Percentiles rank a stretch among this genome's conserved stretches.
Conservation (phyloP, 2,797 vertebrate genomes). For the Onychomys torridus region DNA sequence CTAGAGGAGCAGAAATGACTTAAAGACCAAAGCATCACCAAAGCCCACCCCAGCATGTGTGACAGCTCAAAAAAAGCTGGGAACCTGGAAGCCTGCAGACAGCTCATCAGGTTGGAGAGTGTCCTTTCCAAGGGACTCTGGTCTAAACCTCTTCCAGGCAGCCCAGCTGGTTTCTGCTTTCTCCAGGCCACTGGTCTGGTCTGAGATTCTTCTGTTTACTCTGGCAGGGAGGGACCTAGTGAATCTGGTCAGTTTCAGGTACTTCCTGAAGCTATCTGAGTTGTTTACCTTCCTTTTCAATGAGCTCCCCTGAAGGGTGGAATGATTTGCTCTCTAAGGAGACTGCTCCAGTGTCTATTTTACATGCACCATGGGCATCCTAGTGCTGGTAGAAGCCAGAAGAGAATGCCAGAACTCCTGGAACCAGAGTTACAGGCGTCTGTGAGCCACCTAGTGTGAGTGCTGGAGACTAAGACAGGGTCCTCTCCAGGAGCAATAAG, state of each 20-base stretch:
- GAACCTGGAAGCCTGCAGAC: neutral
- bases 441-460: neutral
- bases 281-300: neutral
- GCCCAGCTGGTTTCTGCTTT: neutral
- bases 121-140: neutral
- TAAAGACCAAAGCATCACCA: neutral
- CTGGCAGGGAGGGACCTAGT: too few relatives aligned
- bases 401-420: neutral
- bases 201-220: neutral
- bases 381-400: neutral
- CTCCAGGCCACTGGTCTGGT: neutral
- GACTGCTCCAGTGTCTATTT: neutral
- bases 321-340: neutral
- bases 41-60: neutral
- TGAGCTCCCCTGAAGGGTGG: neutral
- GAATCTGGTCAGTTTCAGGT: neutral
- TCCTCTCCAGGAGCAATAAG: neutral
- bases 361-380: neutral
- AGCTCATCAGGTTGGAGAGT: neutral
- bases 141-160: neutral
- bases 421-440: neutral
- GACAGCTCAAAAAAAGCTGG: neutral
- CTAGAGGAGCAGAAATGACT: neutral
- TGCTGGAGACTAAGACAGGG: neutral
- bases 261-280: neutral